Evolutionary conservation across 2,797 vertebrate genomes (phyloP).

Genomic region (Lepus oiostolus): DNA sequence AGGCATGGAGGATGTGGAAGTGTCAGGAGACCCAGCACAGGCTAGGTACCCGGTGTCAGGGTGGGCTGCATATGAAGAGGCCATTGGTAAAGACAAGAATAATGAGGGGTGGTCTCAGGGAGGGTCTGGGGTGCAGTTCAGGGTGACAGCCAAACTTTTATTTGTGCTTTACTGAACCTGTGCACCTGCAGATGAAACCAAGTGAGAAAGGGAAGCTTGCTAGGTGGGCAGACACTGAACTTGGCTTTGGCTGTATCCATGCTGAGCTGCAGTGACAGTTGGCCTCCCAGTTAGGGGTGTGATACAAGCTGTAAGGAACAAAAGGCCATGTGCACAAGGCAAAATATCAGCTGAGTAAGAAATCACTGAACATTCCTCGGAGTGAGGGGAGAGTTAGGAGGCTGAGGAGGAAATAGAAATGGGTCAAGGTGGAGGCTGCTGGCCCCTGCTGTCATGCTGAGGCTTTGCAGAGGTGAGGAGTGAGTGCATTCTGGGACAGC

Average conservation of each 20-base stretch:
- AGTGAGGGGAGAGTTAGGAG: neutral
- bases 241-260: neutral
- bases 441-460: neutral
- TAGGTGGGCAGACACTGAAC: neutral
- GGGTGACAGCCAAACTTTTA: neutral
- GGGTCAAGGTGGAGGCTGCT: no score
- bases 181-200: neutral
- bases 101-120: neutral
- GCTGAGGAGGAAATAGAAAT: neutral
- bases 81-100: neutral
- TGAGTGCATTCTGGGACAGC: neutral
- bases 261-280: neutral
- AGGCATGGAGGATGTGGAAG: neutral
- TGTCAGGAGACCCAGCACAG: neutral
- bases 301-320: neutral
- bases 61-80: neutral
- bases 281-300: neutral
- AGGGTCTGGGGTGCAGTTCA: neutral
- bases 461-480: neutral
- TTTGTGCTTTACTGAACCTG: neutral
- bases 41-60: neutral
- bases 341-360: conserved; percentile 5
- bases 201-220: neutral
- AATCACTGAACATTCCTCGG: neutral
- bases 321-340: neutral